These are phyloP conservation scores for Limosa lapponica DNA, from an alignment of 2,797 vertebrate genomes.

Conservation along the genomic window DNA sequence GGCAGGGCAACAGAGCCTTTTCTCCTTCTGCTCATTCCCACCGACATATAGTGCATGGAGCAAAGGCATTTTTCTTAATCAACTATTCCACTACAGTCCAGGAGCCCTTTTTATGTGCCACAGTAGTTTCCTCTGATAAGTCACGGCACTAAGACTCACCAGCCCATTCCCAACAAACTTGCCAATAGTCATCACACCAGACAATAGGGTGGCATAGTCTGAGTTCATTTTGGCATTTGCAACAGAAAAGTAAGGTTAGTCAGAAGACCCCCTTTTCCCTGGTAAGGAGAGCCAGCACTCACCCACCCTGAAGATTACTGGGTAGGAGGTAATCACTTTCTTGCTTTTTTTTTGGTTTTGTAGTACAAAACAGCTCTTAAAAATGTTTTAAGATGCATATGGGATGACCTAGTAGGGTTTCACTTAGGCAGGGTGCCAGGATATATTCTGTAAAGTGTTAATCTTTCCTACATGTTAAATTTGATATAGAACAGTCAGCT, in stretches of 20 bases:
- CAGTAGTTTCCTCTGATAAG: not conserved
- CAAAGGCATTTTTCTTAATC: not conserved
- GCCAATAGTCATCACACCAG: not conserved
- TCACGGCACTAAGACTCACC: not conserved
- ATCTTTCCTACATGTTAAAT: conserved; percentile 9
- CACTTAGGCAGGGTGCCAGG: conserved; percentile 7
- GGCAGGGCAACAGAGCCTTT: not conserved
- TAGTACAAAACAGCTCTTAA: not conserved
- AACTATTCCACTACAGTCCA: not conserved
- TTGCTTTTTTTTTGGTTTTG: not conserved
- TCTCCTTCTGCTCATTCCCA: not conserved
- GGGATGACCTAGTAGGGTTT: not conserved
- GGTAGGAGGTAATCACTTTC: not conserved
- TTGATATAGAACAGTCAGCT: not conserved
- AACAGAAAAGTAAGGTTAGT: not conserved
- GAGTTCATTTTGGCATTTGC: not conserved
- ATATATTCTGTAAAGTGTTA: conserved; percentile 55
- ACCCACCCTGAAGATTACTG: not conserved
- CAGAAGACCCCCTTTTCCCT: not conserved
- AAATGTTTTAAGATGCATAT: not conserved
- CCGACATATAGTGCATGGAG: not conserved
- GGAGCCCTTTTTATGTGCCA: not conserved
- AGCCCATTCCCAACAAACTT: not conserved
- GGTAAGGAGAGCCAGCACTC: not conserved
- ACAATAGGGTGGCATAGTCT: not conserved